Base-by-base conservation (phyloP, 2,888 invertebrate species). In the Ypsolopha scabrella region DNA sequence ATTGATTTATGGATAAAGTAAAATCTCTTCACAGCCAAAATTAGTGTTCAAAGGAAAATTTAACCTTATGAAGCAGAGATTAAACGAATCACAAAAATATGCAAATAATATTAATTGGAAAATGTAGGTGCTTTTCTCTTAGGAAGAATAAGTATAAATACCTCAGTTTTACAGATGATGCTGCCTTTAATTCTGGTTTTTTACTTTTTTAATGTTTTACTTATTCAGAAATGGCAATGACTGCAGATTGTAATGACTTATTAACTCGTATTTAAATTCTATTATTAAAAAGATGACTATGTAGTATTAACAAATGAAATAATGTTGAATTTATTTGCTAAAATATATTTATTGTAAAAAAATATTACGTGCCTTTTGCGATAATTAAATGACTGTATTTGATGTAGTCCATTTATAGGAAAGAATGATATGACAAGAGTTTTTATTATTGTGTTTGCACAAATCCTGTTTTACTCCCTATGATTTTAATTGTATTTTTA, bases 311-410 rank as follows among this genome's bases (percentile, higher is more conserved):
- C 24, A 24, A 24, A 24, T 24, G 24, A 24, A 24, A 24, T 24
- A 24, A 51, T 50, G 10, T 50, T 50, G 50, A 39, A 34, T 46
- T 36, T 43, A 37, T 43, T 47, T 48, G 49, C 44, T 37, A 37
- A 24, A 51, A 41, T 51, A 45, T 52, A 41, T 47, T n/a, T 41
- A 51, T 44, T 35, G 35, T 45, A 41, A 46, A 24, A 24, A 46
- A 50, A 14, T 43, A 56, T 83, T 81, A 81, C 70, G 85, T 86
- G 85, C 85, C 85, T 86, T 78, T 52, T 79, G 66, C 73, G 71
- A 45, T 63, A 71, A 72, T 64, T 67, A 75, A 75, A 71, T 71
- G 75, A 83, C 77, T 76, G 81, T 83, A 80, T 81, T 82, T 82
- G 73, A 81, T 75, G 72, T 68, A 68, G 72, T 77, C 72, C 68